Evolutionary conservation across 2,888 invertebrate species (phyloP).

Genomic region (Scaptomyza flava): DNA sequence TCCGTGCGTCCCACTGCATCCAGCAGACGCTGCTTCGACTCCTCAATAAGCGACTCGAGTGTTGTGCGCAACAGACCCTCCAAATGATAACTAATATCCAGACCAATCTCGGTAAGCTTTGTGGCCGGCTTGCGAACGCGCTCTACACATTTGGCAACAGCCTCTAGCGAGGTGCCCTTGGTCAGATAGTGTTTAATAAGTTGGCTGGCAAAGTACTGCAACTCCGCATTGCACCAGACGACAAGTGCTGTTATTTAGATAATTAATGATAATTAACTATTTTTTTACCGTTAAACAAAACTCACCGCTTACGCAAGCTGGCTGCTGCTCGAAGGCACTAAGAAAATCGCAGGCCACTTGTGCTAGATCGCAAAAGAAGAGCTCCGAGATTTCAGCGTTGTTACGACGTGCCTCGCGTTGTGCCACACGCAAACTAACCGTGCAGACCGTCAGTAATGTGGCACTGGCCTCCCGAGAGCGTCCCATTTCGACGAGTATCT

Average conservation of each 20-base stretch:
- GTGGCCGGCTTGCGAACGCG: conserved; percentile 87
- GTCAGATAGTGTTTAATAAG: conserved; percentile 95
- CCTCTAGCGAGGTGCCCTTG: conserved; percentile 93
- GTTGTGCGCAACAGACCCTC: conserved; percentile 93
- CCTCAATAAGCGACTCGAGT: conserved; percentile 83
- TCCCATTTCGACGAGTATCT: conserved; percentile 87
- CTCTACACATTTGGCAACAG: conserved; percentile 93
- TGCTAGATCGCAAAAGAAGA: conserved; percentile 89
- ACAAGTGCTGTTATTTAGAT: conserved; percentile 88
- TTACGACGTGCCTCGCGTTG: conserved; percentile 84
- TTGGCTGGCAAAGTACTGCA: conserved; percentile 91
- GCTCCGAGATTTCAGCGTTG: conserved; percentile 85
- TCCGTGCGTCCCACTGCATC: conserved; percentile 84
- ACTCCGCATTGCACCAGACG: conserved; percentile 95
- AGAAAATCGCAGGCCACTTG: conserved; percentile 91
- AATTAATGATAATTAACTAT: not conserved
- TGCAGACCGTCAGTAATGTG: conserved; percentile 82
- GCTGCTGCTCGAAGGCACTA: conserved; percentile 92
- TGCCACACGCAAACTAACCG: conserved; percentile 82
- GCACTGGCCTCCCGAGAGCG: conserved; percentile 84
- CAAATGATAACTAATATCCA: conserved; percentile 96
- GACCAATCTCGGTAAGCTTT: conserved; percentile 88
- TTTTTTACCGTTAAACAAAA: not conserved
- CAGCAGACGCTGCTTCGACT: conserved; percentile 82
- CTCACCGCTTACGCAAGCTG: conserved; percentile 90